Percentiles rank a stretch among this genome's conserved stretches.
Evolutionary conservation across 2,888 invertebrate species (phyloP).

Genomic region (Cephus nigrinus): DNA sequence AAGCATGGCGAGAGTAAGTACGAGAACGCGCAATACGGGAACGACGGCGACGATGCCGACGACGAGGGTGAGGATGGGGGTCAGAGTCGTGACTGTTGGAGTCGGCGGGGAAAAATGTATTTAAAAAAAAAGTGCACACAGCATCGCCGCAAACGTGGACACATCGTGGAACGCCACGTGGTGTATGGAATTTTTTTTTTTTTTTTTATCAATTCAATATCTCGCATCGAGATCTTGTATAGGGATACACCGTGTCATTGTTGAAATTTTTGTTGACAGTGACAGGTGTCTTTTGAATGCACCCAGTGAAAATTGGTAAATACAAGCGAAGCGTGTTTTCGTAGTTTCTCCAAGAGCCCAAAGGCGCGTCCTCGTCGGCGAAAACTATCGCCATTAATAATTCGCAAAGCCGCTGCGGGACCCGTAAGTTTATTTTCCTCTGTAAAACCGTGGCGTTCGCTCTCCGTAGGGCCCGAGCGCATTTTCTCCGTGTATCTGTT

Average conservation of each 20-base stretch:
- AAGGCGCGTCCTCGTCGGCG: background rate
- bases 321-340: background rate
- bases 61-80: conserved; percentile 26
- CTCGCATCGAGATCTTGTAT: background rate
- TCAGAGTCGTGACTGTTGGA: conserved; percentile 43
- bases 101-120: conserved; percentile 42
- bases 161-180: conserved; percentile 5
- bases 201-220: background rate
- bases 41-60: conserved; percentile 26
- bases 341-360: background rate
- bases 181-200: background rate
- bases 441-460: background rate
- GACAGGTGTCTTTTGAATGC: background rate
- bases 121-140: conserved; percentile 27
- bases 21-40: conserved; percentile 23
- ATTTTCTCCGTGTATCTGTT: conserved; percentile 28
- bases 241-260: background rate
- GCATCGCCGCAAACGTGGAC: conserved; percentile 43
- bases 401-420: background rate
- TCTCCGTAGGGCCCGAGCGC: background rate
- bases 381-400: background rate
- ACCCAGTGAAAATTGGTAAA: background rate
- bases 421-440: background rate
- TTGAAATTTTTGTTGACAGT: background rate
- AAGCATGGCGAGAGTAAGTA: conserved; percentile 35